Evolutionary conservation across 2,113 vertebrate genomes (phyloP).

Genomic region (Noctilio leporinus): DNA sequence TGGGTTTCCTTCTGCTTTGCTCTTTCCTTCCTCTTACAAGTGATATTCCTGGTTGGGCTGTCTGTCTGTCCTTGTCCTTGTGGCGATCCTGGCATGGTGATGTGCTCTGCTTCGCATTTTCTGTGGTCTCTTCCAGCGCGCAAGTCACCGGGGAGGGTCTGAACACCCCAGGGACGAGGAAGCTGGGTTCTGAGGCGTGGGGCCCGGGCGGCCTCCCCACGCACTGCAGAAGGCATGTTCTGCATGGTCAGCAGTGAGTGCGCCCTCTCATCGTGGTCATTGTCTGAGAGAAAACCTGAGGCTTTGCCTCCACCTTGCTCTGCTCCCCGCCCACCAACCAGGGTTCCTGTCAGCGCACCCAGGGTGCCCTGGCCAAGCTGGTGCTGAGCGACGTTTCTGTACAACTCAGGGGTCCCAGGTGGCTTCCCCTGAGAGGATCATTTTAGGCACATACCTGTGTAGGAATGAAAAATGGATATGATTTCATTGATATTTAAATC

Average conservation of each 20-base stretch:
- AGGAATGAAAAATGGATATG: slow-evolving; percentile 60
- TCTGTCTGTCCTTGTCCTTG: slow-evolving; percentile 39
- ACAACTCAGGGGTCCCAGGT: slow-evolving; percentile 50
- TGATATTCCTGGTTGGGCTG: neutral
- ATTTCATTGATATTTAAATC: slow-evolving; percentile 74
- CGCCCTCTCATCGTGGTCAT: neutral
- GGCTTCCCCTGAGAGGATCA: slow-evolving; percentile 32
- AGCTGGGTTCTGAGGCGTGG: neutral
- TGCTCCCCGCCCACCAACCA: slow-evolving; percentile 41
- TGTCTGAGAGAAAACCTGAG: neutral
- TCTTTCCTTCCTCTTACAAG: neutral
- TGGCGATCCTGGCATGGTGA: slow-evolving; percentile 40
- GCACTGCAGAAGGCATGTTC: slow-evolving; percentile 24
- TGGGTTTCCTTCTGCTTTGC: slow-evolving; percentile 23
- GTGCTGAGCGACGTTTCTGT: slow-evolving; percentile 69
- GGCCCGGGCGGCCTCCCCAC: neutral
- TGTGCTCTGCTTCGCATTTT: slow-evolving; percentile 21
- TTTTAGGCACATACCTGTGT: slow-evolving; percentile 39
- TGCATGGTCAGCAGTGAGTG: neutral
- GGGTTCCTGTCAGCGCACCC: slow-evolving; percentile 14
- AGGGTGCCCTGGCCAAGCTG: slow-evolving; percentile 53
- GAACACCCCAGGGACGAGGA: neutral
- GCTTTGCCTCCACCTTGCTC: neutral
- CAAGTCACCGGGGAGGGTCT: neutral
- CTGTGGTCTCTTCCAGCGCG: slow-evolving; percentile 9